Base-by-base conservation (phyloP, 1,140 invertebrate species). In the Drosophila erecta region DNA sequence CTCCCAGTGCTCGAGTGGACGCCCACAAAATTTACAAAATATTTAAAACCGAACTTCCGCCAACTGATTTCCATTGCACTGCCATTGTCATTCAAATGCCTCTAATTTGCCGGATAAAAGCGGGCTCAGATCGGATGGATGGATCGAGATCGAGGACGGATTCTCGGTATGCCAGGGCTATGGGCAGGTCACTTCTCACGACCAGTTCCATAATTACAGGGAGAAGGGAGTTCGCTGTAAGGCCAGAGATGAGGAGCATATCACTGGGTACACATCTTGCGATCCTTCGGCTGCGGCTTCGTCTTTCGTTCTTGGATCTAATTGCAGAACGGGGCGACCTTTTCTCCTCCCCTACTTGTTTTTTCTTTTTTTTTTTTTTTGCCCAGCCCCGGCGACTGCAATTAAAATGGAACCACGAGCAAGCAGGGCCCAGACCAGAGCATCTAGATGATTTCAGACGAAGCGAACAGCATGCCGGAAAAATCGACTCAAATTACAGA, bases 21-120 rank as follows among this genome's bases (percentile, higher is more conserved):
- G 84, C 84, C 84, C 84, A 89, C 84, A 87, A 87, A 87, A 87
- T 87, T 79, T 87, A 84, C 84, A 89, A 89, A 87, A 87, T 89
- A 87, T 87, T 87, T 89, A 87, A 87, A 87, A 87, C 83, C 84
- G 53, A 89, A 84, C 72, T 84, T 89, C 84, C 84, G 83, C 67
- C 66, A 79, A 89, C 55, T 61, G 60, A 76, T 58, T 78, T 49
- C 43, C 22, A 54, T 46, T 44, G 47, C 54, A 75, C 72, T 81
- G 62, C 72, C 70, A 75, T 75, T 75, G 66, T 70, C 74, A 85
- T 85, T 85, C 54, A 87, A 87, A 87, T 87, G 27, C 56, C 24
- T 59, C 17, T 57, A 76, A 75, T 75, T 75, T 75, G 72, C 53
- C 33, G 46, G 64, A 46, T 70, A 56, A 70, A 47, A 12, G 64